phyloP scores from a whole-genome alignment of 1,140 invertebrate genomes.

The Ceratitis capitata region DNA sequence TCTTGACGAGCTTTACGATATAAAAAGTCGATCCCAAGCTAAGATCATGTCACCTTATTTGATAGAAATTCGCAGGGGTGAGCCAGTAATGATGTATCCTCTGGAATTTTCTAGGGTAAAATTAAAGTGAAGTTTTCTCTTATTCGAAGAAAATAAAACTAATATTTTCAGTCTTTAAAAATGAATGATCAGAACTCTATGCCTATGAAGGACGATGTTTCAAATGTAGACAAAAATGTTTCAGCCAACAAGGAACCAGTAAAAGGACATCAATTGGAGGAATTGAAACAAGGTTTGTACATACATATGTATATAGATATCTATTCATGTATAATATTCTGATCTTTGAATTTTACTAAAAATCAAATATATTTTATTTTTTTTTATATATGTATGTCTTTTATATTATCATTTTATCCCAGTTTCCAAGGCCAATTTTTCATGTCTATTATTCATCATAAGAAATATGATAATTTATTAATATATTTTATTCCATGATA shows the following conservation, averaged over 20 bases:
- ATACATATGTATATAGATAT: too few species aligned
- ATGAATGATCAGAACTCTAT: neutral
- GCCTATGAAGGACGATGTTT: neutral
- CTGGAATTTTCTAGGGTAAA: constrained; percentile 42
- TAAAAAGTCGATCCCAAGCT: neutral
- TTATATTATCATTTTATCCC: too few species aligned
- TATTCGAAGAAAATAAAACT: neutral
- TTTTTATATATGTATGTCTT: too few species aligned
- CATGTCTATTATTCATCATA: too few species aligned
- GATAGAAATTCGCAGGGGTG: constrained; percentile 40
- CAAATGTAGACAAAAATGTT: neutral
- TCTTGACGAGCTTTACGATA: constrained; percentile 40
- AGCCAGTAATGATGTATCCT: constrained; percentile 44
- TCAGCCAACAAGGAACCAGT: neutral
- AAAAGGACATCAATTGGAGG: neutral
- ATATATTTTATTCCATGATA: too few species aligned
- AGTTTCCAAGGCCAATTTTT: too few species aligned
- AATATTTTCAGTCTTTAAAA: neutral
- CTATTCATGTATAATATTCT: too few species aligned
- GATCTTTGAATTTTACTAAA: too few species aligned
- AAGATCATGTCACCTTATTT: constrained; percentile 42
- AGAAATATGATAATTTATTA: too few species aligned
- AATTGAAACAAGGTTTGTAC: too few species aligned
- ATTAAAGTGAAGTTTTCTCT: neutral
- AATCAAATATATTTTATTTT: too few species aligned